phyloP scores from a whole-genome alignment of 1,140 invertebrate genomes.

The Brachionus angularis region DNA sequence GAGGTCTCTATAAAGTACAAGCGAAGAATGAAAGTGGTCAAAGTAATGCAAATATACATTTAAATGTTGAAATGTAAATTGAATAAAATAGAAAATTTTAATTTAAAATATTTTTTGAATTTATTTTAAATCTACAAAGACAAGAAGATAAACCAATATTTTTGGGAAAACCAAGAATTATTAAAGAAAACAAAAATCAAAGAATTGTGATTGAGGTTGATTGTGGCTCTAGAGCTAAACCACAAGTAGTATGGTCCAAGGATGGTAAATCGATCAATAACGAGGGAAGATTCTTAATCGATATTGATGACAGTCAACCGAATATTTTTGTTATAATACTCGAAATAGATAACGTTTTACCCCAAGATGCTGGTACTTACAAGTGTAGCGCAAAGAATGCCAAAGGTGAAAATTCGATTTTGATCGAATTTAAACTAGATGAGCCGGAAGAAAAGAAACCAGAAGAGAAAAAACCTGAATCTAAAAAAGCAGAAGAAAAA shows the following conservation, averaged over 20 bases:
- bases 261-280: slow-evolving; percentile 51
- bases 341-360: slow-evolving; percentile 46
- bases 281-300: slow-evolving; percentile 50
- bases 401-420: slow-evolving; percentile 78
- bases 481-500: neutral
- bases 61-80: slow-evolving; percentile 37
- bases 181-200: slow-evolving; percentile 28
- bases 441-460: neutral
- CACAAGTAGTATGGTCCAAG: slow-evolving; percentile 51
- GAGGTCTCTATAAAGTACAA: slow-evolving; percentile 88
- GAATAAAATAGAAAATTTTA: neutral
- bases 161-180: slow-evolving; percentile 32
- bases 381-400: slow-evolving; percentile 79
- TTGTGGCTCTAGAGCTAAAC: slow-evolving; percentile 46
- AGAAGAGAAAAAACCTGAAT: neutral
- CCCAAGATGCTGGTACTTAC: slow-evolving; percentile 75
- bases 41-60: slow-evolving; percentile 78
- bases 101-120: too few species aligned
- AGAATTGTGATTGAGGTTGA: slow-evolving; percentile 39
- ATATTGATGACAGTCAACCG: slow-evolving; percentile 46
- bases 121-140: slow-evolving; percentile 4
- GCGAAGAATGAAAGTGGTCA: slow-evolving; percentile 92
- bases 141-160: slow-evolving; percentile 38
- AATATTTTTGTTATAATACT: slow-evolving; percentile 44
- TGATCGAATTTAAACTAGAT: slow-evolving; percentile 59